phyloP scores from a whole-genome alignment of 1,140 invertebrate species.

The Heterodera schachtii region DNA sequence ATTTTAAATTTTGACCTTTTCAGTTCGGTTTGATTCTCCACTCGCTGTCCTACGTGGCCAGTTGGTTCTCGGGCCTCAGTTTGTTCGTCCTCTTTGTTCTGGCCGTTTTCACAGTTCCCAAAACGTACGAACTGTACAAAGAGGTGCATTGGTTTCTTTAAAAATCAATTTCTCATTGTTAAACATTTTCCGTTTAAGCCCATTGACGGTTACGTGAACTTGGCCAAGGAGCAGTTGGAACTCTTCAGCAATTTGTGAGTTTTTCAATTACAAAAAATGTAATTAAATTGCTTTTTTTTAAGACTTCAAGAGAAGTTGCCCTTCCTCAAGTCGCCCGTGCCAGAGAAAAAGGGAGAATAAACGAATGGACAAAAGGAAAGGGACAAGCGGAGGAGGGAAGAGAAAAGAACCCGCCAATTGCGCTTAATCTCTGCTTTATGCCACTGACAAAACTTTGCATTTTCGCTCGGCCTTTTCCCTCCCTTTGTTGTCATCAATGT shows the following conservation, averaged over 20 bases:
- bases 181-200: slow-evolving; percentile 68
- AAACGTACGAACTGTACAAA: slow-evolving; percentile 96
- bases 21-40: slow-evolving; percentile 86
- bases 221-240: slow-evolving; percentile 74
- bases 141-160: slow-evolving; percentile 64
- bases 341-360: slow-evolving; percentile 53
- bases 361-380: not conserved
- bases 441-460: not conserved
- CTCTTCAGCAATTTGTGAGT: slow-evolving; percentile 73
- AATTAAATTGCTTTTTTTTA: slow-evolving; percentile 22
- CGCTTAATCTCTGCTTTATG: not conserved
- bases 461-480: not conserved
- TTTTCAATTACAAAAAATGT: slow-evolving; percentile 10
- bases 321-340: slow-evolving; percentile 37
- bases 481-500: not conserved
- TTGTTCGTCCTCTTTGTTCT: slow-evolving; percentile 72
- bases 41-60: slow-evolving; percentile 90
- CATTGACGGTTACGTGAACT: slow-evolving; percentile 87
- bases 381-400: not conserved
- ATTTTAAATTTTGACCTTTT: slow-evolving; percentile 13
- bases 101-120: slow-evolving; percentile 89
- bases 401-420: not conserved
- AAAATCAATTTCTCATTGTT: not conserved
- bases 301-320: slow-evolving; percentile 51
- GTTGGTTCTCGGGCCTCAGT: slow-evolving; percentile 86